These are phyloP conservation scores for Nemopilema nomurai DNA, from an alignment of 30 jellyfish, hydroid and myxozoan species.

Conservation along the genomic window DNA sequence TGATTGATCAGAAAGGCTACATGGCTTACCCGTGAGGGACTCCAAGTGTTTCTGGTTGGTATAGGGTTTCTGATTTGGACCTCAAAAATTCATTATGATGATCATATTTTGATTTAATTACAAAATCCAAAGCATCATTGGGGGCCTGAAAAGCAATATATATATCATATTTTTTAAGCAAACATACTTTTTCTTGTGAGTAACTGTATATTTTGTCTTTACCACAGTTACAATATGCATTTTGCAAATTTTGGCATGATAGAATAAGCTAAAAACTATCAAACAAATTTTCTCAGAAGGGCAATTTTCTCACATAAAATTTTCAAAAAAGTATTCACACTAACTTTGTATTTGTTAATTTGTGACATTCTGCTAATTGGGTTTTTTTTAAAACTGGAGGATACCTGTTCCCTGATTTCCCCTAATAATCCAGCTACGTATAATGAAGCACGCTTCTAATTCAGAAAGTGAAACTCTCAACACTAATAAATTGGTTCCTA, in stretches of 20 bases:
- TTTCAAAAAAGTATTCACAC: not conserved
- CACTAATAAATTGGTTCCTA: too few relatives aligned
- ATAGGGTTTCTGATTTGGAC: slow-evolving; percentile 88
- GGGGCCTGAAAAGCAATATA: slow-evolving; percentile 74
- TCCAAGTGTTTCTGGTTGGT: slow-evolving; percentile 95
- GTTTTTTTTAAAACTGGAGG: too few relatives aligned
- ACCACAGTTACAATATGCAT: too few relatives aligned
- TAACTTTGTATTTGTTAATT: too few relatives aligned
- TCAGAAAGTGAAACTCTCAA: too few relatives aligned
- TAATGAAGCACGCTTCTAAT: too few relatives aligned
- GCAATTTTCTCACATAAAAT: not conserved
- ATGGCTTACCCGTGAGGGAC: slow-evolving; percentile 72
- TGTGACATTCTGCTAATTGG: too few relatives aligned
- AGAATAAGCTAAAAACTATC: not conserved
- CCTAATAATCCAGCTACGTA: too few relatives aligned
- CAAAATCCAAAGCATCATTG: slow-evolving; percentile 82
- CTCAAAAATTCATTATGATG: slow-evolving; percentile 81
- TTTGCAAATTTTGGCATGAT: not conserved
- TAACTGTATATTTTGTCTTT: too few relatives aligned
- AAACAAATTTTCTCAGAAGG: not conserved
- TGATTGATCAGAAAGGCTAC: too few relatives aligned
- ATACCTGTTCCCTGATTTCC: too few relatives aligned
- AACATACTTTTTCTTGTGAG: not conserved
- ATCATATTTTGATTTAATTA: slow-evolving; percentile 81
- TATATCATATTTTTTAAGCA: not conserved